A percentile compares a stretch with the other conserved stretches of the same genome.
Conservation (phyloP, 2,113 vertebrate genomes). For the Larimichthys polyactis region DNA sequence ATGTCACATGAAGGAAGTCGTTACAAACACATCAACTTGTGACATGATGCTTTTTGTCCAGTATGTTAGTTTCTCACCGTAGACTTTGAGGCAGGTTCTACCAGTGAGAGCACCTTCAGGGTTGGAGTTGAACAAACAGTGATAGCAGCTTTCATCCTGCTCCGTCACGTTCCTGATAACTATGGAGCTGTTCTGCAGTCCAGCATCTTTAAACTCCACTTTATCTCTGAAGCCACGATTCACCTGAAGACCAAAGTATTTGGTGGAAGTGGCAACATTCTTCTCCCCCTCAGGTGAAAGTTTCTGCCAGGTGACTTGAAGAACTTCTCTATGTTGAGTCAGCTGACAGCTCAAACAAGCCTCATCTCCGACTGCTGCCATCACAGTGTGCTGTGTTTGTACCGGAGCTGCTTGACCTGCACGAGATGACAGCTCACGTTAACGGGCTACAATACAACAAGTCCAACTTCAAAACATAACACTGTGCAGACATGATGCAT, state of each 20-base stretch:
- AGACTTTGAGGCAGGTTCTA: conserved; percentile 50
- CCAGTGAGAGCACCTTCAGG: conserved; percentile 9
- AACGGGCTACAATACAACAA: no score
- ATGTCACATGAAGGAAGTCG: no score
- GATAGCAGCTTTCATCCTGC: conserved; percentile 61
- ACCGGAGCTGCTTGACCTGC: conserved; percentile 1
- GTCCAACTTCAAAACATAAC: no score
- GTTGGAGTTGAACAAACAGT: conserved; percentile 53
- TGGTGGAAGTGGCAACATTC: conserved; percentile 13
- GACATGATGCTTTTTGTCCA: no score
- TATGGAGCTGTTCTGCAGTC: conserved; percentile 46
- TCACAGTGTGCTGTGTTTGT: conserved; percentile 4
- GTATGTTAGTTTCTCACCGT: not conserved
- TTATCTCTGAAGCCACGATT: not conserved
- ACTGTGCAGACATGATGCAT: no score
- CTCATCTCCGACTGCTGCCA: conserved; percentile 18
- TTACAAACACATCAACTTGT: no score
- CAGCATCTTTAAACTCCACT: conserved; percentile 5
- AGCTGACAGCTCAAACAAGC: conserved; percentile 49
- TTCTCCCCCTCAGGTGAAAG: not conserved
- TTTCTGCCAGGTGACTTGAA: conserved; percentile 68
- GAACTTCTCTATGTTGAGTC: not conserved
- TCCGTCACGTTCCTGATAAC: conserved; percentile 37
- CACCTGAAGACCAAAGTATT: not conserved
- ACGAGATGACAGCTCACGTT: not conserved